A percentile compares a stretch with the other conserved stretches of the same genome.
Conservation (phyloP, 1,140 invertebrate genomes). For the Drosophila elegans region DNA sequence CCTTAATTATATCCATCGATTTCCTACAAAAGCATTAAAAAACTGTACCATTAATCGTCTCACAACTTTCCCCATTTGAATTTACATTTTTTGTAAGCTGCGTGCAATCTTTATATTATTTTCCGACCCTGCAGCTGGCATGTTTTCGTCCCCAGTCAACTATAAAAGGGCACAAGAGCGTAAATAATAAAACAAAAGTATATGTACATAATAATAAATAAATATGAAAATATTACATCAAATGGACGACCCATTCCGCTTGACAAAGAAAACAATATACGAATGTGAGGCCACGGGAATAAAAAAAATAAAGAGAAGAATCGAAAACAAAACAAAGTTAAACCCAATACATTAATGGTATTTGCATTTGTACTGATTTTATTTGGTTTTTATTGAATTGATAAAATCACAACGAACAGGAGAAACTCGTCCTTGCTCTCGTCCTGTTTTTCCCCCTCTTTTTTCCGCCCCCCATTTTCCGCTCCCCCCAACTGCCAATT, state of each 20-base stretch:
- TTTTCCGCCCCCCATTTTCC: background rate
- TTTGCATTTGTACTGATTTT: constrained; percentile 84
- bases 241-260: constrained; percentile 27
- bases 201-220: constrained; percentile 57
- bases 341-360: constrained; percentile 84
- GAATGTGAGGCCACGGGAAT: constrained; percentile 12
- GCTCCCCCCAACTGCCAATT: constrained; percentile 64
- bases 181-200: constrained; percentile 69
- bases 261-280: constrained; percentile 29
- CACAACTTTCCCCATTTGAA: constrained; percentile 4
- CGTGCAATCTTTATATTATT: constrained; percentile 44
- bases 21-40: no score
- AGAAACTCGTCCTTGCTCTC: constrained; percentile 25
- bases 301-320: constrained; percentile 52
- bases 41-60: background rate
- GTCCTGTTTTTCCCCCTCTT: constrained; percentile 29
- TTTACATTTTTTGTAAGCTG: constrained; percentile 1
- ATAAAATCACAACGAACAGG: constrained; percentile 76
- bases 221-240: constrained; percentile 70
- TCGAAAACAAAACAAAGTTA: constrained; percentile 79
- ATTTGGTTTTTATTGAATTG: constrained; percentile 85
- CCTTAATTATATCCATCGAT: no score
- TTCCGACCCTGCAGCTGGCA: constrained; percentile 16
- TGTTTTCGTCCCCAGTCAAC: constrained; percentile 51
- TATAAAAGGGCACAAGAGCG: constrained; percentile 68